phyloP scores from a whole-genome alignment of 2,888 invertebrate species.

The Sussaba pulchella region DNA sequence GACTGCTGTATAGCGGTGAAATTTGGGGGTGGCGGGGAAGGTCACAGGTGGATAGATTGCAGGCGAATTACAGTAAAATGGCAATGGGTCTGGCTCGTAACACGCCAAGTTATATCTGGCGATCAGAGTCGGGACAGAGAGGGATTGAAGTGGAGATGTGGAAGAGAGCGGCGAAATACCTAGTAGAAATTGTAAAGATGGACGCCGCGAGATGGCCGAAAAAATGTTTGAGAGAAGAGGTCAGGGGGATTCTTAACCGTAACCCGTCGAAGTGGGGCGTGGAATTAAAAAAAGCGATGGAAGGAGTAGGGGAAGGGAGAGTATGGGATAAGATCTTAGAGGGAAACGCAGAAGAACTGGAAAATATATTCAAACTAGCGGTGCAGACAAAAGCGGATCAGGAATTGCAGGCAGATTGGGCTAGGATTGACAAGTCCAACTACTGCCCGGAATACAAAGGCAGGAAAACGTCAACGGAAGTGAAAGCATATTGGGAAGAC shows the following conservation, averaged over 20 bases:
- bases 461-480: too few species aligned
- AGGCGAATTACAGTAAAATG: conserved; percentile 15
- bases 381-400: too few species aligned
- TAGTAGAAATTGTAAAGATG: conserved; percentile 3
- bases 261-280: too few species aligned
- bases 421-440: too few species aligned
- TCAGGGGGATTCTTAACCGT: too few species aligned
- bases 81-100: conserved; percentile 30
- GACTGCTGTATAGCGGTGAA: conserved; percentile 44
- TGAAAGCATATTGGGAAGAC: too few species aligned
- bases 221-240: conserved; percentile 25
- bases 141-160: conserved; percentile 14
- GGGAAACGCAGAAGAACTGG: background rate
- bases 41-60: conserved; percentile 12
- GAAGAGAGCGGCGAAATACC: conserved; percentile 39
- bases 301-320: conserved; percentile 8
- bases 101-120: conserved; percentile 42
- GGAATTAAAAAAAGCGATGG: conserved; percentile 1
- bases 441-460: too few species aligned
- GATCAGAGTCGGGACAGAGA: conserved; percentile 27
- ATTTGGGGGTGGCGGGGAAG: conserved; percentile 37
- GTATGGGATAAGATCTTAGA: background rate
- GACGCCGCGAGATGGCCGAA: conserved; percentile 42
- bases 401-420: too few species aligned
- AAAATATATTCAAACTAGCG: background rate